phyloP scores from a whole-genome alignment of 2,888 invertebrate species.

The Willowsia nigromaculata region DNA sequence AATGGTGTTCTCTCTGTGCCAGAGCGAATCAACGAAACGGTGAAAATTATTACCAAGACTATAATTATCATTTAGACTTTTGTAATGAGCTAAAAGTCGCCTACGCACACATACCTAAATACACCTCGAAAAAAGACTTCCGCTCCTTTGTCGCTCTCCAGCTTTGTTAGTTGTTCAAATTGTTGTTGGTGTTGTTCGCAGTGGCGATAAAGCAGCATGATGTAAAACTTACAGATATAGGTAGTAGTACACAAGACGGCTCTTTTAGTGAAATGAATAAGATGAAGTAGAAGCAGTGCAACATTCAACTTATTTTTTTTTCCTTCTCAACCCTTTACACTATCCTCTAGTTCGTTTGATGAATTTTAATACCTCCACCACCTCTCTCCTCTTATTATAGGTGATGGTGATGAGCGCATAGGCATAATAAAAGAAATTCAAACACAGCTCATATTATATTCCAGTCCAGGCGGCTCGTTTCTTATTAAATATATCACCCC shows the following conservation, averaged over 20 bases:
- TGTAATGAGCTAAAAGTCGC: slow-evolving; percentile 57
- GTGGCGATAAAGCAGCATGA: neutral
- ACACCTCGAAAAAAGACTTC: slow-evolving; percentile 56
- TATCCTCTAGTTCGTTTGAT: slow-evolving; percentile 38
- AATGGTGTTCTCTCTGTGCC: neutral
- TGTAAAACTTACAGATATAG: neutral
- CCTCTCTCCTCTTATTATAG: neutral
- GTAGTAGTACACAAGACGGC: neutral
- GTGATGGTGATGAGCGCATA: slow-evolving; percentile 32
- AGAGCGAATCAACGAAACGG: slow-evolving; percentile 11
- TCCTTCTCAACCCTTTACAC: slow-evolving; percentile 1
- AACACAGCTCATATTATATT: slow-evolving; percentile 1
- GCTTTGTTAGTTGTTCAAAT: slow-evolving; percentile 62
- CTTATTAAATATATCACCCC: slow-evolving; percentile 49
- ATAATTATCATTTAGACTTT: slow-evolving; percentile 65
- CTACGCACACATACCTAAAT: slow-evolving; percentile 11
- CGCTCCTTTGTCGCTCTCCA: slow-evolving; percentile 68
- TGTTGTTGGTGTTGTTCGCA: neutral
- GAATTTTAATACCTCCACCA: slow-evolving; percentile 60
- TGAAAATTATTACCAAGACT: slow-evolving; percentile 28
- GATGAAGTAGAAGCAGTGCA: neutral
- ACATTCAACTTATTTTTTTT: slow-evolving; percentile 16
- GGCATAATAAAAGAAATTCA: neutral
- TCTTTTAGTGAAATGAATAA: slow-evolving; percentile 5
- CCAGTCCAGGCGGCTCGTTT: slow-evolving; percentile 33